Evolutionary conservation across 2,113 vertebrate species (phyloP), one percentile per base, ranked within the genome.

Genomic region (Rhinopithecus roxellana): DNA sequence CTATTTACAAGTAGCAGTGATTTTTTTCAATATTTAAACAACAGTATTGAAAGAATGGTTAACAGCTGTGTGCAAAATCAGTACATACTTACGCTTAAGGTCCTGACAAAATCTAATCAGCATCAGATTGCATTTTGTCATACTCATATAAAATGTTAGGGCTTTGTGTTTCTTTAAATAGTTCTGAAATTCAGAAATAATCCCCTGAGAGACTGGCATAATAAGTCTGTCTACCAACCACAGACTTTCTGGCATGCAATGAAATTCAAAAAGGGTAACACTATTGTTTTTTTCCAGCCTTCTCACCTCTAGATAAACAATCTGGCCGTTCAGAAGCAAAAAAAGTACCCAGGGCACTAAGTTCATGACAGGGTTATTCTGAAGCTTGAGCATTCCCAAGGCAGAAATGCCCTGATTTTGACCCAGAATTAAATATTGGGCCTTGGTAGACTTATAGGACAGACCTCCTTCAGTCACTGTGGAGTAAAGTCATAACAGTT

Each of bases 351-450:
- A 86, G 55, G 74, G 43, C 79, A 59, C 69, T 77, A 40, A 96
- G 55, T 87, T 97, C 95, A 95, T 25, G 22, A 43, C 79, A 79
- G 6, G 69, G 83, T 87, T 93, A 95, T 95, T 96, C 52, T 87
- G 75, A 55, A 92, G 35, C 82, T 20, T 48, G 55, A 93, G 74
- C 35, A 59, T 79, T 57, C 70, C 50, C 16, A 64, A 18, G 43
- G 92, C 32, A 75, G 84, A 75, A 75, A 75, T 52, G n/a, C 22
- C 61, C 83, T 67, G 55, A 52, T 48, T 95, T 69, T 52, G n/a
- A 64, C 85, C 52, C 38, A 55, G 79, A 85, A 75, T 80, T 92
- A 87, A 96, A 69, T 22, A 45, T 9, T 20, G 27, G 25, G 22
- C 84, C 27, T 13, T 30, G n/a, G 77, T 43, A 89, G 52, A 74